These are phyloP conservation scores for Zaprionus taronus DNA, from an alignment of 1,140 invertebrate genomes.

Conservation along the genomic window DNA sequence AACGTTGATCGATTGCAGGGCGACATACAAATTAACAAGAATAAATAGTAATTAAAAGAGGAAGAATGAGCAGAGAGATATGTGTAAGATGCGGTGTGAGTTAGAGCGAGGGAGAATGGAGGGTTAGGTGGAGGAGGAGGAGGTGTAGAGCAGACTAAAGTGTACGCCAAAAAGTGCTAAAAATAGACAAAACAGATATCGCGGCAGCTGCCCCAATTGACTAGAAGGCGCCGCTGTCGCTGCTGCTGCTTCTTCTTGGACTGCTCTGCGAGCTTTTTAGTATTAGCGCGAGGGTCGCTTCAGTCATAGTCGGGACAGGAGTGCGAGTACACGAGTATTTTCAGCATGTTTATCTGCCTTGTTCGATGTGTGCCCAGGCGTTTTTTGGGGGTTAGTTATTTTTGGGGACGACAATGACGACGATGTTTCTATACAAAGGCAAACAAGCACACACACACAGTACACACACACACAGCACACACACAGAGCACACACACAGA, in stretches of 20 bases:
- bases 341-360: conserved; percentile 20
- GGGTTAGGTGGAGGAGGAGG: neutral
- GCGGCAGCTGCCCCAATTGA: conserved; percentile 37
- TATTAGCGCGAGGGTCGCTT: conserved; percentile 38
- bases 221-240: conserved; percentile 15
- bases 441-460: conserved; percentile 2
- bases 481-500: conserved; percentile 3
- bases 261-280: conserved; percentile 28
- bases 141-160: neutral
- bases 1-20: conserved; percentile 44
- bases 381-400: conserved; percentile 71
- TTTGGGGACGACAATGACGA: conserved; percentile 58
- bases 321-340: conserved; percentile 40
- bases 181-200: conserved; percentile 54
- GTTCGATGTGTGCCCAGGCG: conserved; percentile 25
- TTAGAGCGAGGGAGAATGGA: neutral
- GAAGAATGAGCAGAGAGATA: conserved; percentile 7
- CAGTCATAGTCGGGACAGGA: conserved; percentile 25
- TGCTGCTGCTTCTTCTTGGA: neutral
- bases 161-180: conserved; percentile 57
- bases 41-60: conserved; percentile 35
- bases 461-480: too few species aligned
- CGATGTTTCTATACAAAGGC: conserved; percentile 29
- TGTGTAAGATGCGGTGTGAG: conserved; percentile 3
- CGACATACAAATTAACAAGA: conserved; percentile 36